Evolutionary conservation across 1,140 invertebrate genomes (phyloP).

Genomic region (Chironomus tepperi): DNA sequence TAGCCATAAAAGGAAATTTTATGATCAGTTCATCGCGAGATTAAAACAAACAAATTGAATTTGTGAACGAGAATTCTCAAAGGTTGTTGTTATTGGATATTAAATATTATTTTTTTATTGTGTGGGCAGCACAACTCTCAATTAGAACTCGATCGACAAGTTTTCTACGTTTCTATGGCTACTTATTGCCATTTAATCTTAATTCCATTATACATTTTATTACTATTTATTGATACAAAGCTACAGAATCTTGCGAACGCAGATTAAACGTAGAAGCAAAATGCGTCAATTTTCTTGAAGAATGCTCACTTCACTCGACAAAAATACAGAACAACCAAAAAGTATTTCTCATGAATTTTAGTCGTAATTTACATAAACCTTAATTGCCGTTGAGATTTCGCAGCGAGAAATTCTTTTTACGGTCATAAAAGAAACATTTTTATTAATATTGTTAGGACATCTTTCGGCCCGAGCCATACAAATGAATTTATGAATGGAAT

Average conservation of each 20-base stretch:
- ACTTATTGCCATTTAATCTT: too few species aligned
- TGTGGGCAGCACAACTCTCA: neutral
- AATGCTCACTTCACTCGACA: too few species aligned
- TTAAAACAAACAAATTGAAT: neutral
- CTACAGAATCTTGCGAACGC: too few species aligned
- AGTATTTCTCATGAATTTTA: neutral
- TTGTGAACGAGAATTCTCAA: too few species aligned
- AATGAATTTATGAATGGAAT: too few species aligned
- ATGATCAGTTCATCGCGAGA: neutral
- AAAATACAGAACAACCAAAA: neutral
- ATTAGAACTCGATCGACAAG: conserved; percentile 22
- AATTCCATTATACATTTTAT: too few species aligned
- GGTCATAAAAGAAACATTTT: neutral
- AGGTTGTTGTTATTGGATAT: neutral
- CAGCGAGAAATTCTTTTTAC: neutral
- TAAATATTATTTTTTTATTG: neutral
- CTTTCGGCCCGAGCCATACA: too few species aligned
- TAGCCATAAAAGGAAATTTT: neutral
- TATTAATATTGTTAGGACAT: too few species aligned
- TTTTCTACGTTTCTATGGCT: neutral
- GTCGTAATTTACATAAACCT: neutral
- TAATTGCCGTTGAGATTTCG: neutral
- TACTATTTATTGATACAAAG: too few species aligned
- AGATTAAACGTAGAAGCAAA: too few species aligned
- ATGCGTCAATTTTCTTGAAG: too few species aligned